These are phyloP conservation scores for Danio aesculapii DNA, from an alignment of 2,797 vertebrate genomes.

Conservation along the genomic window DNA sequence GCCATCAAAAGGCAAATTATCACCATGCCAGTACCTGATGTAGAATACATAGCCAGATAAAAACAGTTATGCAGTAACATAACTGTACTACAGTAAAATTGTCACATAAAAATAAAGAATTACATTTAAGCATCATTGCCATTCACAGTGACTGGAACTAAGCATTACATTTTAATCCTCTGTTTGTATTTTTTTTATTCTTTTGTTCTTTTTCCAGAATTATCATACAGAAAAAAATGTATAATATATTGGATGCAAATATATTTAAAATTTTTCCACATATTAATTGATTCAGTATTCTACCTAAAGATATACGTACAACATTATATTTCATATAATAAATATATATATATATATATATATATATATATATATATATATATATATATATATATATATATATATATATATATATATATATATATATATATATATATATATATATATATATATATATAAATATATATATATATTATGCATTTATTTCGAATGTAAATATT, in stretches of 20 bases:
- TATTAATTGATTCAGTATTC: neutral
- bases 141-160: neutral
- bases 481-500: too few relatives aligned
- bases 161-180: neutral
- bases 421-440: too few relatives aligned
- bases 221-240: neutral
- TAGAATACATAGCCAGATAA: neutral
- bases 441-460: too few relatives aligned
- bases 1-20: constrained; percentile 93
- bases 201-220: neutral
- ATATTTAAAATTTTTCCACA: neutral
- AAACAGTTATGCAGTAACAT: neutral
- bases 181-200: neutral
- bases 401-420: too few relatives aligned
- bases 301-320: neutral
- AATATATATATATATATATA: too few relatives aligned
- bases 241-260: neutral
- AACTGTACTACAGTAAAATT: neutral
- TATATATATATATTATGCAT: too few relatives aligned
- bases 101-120: neutral
- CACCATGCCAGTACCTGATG: constrained; percentile 91
- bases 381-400: too few relatives aligned
- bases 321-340: neutral
- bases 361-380: too few relatives aligned
- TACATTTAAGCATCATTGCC: neutral